These are phyloP conservation scores for Palythoa heliodiscus DNA, from an alignment of 92 coral and sea anemone genomes.

Conservation along the genomic window DNA sequence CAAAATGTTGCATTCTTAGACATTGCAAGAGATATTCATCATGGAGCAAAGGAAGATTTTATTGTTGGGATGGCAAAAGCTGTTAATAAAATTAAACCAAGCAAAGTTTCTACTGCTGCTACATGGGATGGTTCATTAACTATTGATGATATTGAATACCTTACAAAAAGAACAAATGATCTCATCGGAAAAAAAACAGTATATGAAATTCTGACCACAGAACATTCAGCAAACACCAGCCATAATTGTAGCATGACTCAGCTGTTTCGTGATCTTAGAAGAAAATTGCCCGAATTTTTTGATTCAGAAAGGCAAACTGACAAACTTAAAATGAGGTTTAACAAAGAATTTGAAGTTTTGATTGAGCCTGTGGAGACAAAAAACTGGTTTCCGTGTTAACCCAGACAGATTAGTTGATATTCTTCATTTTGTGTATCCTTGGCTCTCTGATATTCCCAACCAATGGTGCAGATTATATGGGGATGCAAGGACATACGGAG, in stretches of 20 bases:
- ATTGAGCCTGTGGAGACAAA: slow-evolving; percentile 13
- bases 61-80: slow-evolving; percentile 18
- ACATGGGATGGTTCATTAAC: slow-evolving; percentile 43
- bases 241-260: slow-evolving; percentile 32
- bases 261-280: slow-evolving; percentile 20
- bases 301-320: slow-evolving; percentile 20
- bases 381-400: slow-evolving; percentile 3
- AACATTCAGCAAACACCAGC: slow-evolving; percentile 8
- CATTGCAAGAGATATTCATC: no score
- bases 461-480: slow-evolving; percentile 33
- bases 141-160: slow-evolving; percentile 30
- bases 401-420: slow-evolving; percentile 2
- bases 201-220: slow-evolving; percentile 9
- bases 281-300: slow-evolving; percentile 29
- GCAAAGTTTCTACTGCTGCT: slow-evolving; percentile 3
- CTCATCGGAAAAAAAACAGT: slow-evolving; percentile 7
- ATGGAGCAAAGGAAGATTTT: slow-evolving; percentile 2
- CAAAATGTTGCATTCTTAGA: slow-evolving; percentile 1
- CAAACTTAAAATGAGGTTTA: neutral
- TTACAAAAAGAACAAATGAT: slow-evolving; percentile 36
- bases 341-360: slow-evolving; percentile 3
- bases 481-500: slow-evolving; percentile 45
- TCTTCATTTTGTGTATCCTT: slow-evolving; percentile 18
- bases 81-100: slow-evolving; percentile 14
- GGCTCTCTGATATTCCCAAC: neutral